Base-by-base conservation (phyloP, 2,888 invertebrate genomes). In the Minunthozetes semirufus region DNA sequence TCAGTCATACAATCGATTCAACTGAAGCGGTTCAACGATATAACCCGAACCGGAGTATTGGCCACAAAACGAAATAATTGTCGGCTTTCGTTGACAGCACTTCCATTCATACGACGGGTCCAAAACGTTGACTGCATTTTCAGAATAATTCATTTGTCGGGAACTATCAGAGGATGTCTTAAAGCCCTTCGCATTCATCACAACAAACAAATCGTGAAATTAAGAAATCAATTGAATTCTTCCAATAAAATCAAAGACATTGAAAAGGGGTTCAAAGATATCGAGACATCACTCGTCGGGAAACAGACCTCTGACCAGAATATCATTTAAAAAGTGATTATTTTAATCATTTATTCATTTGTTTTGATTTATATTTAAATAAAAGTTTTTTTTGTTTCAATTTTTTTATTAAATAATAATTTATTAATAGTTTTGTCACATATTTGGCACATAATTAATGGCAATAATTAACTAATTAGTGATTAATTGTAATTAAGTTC, bases 111-210 rank as follows among this genome's bases (percentile, higher is more conserved):
- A 11, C 56, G 19, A 42, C 56, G 61, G 9, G 72, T 76, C 17
- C n/a, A 59, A 8, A 19, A 63, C 17, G 25, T 56, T 25, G 33
- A 50, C 25, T 72, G 76, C 29, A 33, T 56, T 19, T 27, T 76
- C 5, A 19, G 63, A 17, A 48, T 27, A 46, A 46, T 76, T 22
- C 46, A 75, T 46, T 15, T 75, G 13, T 70, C 75, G 11, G 75
- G 75, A 50, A 76, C 76, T n/a, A 71, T 76, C 27, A 50, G 72
- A n/a, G 72, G 76, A 46, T 72, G 59, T 19, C 68, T 75, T n/a
- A 59, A 72, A 42, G 66, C 63, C 13, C 61, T 76, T 53, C 53
- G 71, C 33, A 38, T 46, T 4, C 72, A 46, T 74, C 73, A 76
- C 48, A 61, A 74, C 33, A 53, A 61, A 53, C 70, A 75, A 56